Percentiles rank a stretch among this genome's conserved stretches.
Conservation (phyloP, 2,888 invertebrate species). For the Periphyllus acericola region DNA sequence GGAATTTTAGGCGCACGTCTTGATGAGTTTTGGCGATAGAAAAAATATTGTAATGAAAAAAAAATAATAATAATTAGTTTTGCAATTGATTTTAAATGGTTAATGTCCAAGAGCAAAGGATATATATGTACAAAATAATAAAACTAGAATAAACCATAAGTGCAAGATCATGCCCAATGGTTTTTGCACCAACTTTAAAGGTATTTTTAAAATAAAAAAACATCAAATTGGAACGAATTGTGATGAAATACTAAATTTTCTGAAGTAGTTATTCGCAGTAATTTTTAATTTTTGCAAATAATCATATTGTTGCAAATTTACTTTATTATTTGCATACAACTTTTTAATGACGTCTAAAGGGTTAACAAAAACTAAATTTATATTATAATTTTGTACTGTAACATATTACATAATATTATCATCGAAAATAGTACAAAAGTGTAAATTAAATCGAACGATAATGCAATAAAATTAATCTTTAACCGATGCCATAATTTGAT, state of each 20-base stretch:
- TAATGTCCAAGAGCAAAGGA: not conserved
- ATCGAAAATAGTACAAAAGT: not conserved
- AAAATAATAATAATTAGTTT: constrained; percentile 53
- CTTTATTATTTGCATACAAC: not conserved
- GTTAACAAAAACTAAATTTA: too few species aligned
- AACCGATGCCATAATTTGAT: not conserved
- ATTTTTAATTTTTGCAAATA: constrained; percentile 2
- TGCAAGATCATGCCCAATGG: constrained; percentile 5
- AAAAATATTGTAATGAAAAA: constrained; percentile 16
- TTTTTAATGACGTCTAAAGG: too few species aligned
- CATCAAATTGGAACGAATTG: not conserved
- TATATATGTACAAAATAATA: constrained; percentile 6
- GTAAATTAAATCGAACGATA: not conserved
- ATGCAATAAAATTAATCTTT: not conserved
- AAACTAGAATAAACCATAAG: not conserved
- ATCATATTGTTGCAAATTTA: not conserved
- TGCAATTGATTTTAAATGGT: constrained; percentile 37
- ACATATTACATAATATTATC: too few species aligned
- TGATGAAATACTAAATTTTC: not conserved
- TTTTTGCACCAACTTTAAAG: not conserved
- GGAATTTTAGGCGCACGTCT: constrained; percentile 1
- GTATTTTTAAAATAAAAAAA: not conserved
- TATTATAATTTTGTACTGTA: too few species aligned
- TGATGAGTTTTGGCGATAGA: constrained; percentile 16
- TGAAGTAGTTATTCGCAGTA: too few species aligned